Evolutionary conservation across 2,113 vertebrate species (phyloP).

Genomic region (Ramphastos sulfuratus): DNA sequence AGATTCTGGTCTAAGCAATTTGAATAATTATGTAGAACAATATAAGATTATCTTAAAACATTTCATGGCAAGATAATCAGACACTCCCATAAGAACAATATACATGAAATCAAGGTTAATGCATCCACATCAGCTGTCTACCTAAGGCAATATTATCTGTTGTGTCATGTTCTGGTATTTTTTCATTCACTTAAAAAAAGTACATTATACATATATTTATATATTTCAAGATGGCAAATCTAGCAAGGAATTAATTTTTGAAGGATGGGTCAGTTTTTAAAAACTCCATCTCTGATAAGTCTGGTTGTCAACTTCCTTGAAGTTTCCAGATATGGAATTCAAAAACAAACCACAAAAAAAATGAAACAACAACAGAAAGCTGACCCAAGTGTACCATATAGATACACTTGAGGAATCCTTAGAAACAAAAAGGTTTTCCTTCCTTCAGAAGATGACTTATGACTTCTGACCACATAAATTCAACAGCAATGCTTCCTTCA

Average conservation of each 20-base stretch:
- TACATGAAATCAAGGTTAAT: neutral
- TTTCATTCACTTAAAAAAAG: neutral
- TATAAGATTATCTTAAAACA: neutral
- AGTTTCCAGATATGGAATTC: neutral
- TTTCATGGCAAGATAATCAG: neutral
- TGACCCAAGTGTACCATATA: neutral
- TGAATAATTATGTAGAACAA: neutral
- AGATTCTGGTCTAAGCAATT: neutral
- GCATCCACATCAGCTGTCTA: neutral
- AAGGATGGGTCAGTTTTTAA: neutral
- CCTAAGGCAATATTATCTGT: neutral
- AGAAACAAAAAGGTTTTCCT: rapidly evolving
- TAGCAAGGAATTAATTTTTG: neutral
- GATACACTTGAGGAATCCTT: neutral
- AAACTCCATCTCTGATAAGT: neutral
- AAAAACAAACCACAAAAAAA: neutral
- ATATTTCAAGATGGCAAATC: neutral
- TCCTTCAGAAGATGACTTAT: neutral
- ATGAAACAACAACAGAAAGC: neutral
- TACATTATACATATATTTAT: too few relatives aligned
- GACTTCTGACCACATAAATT: neutral
- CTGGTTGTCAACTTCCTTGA: neutral
- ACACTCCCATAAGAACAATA: neutral
- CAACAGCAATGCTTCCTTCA: neutral
- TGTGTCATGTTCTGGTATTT: neutral